These are phyloP conservation scores for Anarhynchus alexandrinus DNA, from an alignment of 2,113 vertebrate species.

Conservation along the genomic window DNA sequence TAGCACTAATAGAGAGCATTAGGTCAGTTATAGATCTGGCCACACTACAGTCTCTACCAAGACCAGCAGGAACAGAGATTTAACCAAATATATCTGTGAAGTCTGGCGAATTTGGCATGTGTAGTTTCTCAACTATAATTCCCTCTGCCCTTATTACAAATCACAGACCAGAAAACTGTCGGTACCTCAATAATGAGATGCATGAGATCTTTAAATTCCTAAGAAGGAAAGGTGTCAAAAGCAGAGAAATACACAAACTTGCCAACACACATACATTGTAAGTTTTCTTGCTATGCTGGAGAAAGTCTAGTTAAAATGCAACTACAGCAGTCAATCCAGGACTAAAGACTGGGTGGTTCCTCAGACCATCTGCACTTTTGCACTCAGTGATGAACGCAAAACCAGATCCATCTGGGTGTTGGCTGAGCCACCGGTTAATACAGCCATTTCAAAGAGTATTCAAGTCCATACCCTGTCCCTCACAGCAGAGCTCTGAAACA, in stretches of 20 bases:
- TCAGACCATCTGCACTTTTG: neutral
- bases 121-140: neutral
- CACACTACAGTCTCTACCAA: neutral
- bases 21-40: neutral
- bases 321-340: neutral
- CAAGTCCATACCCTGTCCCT: neutral
- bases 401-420: neutral
- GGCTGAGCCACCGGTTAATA: neutral
- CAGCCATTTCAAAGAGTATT: neutral
- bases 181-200: neutral
- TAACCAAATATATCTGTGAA: neutral
- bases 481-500: neutral
- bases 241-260: neutral
- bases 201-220: neutral
- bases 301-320: neutral
- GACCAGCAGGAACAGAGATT: neutral
- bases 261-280: rapidly evolving
- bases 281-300: neutral
- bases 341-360: neutral
- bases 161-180: neutral
- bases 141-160: neutral
- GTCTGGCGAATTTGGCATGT: rapidly evolving
- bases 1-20: neutral
- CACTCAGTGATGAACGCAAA: neutral
- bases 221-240: neutral